Base-by-base conservation (phyloP, 1,140 invertebrate species). In the Microplitis demolitor region DNA sequence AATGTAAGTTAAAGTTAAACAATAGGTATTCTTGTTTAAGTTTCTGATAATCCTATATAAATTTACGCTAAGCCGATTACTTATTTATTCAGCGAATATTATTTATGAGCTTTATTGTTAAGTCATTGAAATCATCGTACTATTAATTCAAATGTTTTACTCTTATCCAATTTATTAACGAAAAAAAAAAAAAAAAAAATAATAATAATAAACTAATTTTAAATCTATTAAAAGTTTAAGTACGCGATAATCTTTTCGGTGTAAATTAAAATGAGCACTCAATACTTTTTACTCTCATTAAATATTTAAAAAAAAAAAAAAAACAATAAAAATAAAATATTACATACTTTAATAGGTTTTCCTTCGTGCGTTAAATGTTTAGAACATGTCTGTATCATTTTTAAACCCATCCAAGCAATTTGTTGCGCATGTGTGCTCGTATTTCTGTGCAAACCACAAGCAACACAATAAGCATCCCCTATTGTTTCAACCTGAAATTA, bases 401-500 rank as follows among this genome's bases (percentile, higher is more conserved):
- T 91, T 63, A 95, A 79, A 5, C 93, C 95, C 96, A 98, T 98
- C 96, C 96, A 98, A 24, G 96, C 95, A 39, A 97, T 97, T 88
- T 97, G 96, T 71, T 96, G 94, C 6, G 96, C 96, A 85, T 98
- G 96, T 60, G 93, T 96, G 14, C 88, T 87, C 50, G 93, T 95
- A 75, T 90, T 90, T 76, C 92, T 91, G 82, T 98, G 96, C 6
- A 98, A 86, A 2, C 97, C 97, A 73, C 95, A 95, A 0, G 96
- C 96, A 3, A 97, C 96, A 84, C 96, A 97, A 84, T 98, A 98
- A 0, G 97, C 97, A 87, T 98, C 96, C 0, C 96, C 96, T 77
- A 94, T 94, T 50, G 96, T 98, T 87, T 98, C 97, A 69, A 98
- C 96, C 95, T 97, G 79, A 33, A 77, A 72, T 75, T 73, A 69